Evolutionary conservation across 2,797 vertebrate genomes (phyloP), one percentile per base, ranked within the genome.

Genomic region (Pyrocephalus nanus): DNA sequence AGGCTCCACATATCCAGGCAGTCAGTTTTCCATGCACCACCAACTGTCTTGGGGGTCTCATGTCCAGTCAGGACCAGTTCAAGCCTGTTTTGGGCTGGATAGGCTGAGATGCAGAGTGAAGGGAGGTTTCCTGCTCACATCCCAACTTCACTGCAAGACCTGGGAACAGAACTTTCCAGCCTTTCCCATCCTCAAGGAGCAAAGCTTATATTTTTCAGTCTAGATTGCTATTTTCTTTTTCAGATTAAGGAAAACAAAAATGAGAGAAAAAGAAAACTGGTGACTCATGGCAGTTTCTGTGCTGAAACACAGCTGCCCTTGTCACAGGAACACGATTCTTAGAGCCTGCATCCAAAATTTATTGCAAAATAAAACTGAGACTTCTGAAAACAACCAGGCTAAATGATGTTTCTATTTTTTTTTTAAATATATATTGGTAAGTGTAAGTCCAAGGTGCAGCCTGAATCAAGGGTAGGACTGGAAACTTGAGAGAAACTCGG

Each of bases 301-400:
- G 55, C 91, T 90, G 94, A 92, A 94, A 92, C 85, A 91, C 89
- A 93, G 91, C 92, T 95, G 89, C 90, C 77, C 90, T 91, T 94
- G 95, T 93, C 90, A 82, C 55, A 92, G 76, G 36, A 88, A 50
- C 40, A 25, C 2, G 60, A 71, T 64, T 93, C 80, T 75, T n/a
- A 54, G 20, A 93, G 50, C 42, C 67, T 51, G 55, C 57, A 87
- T 84, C 92, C 91, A 95, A 76, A 88, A 90, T 82, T 71, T 86
- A 94, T 95, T 94, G 92, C 94, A 95, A 96, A 96, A 88, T 93
- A 95, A 94, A 94, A 32, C n/a, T 7, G 16, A 82, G 92, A 79
- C 57, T 76, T 94, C 81, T 43, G 54, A 92, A 93, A 96, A 67
- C 90, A 93, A 45, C 53, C 27, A 22, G 8, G 0, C 10, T 84